Conservation (phyloP, 2,797 vertebrate genomes). For the Liparis tanakae region DNA sequence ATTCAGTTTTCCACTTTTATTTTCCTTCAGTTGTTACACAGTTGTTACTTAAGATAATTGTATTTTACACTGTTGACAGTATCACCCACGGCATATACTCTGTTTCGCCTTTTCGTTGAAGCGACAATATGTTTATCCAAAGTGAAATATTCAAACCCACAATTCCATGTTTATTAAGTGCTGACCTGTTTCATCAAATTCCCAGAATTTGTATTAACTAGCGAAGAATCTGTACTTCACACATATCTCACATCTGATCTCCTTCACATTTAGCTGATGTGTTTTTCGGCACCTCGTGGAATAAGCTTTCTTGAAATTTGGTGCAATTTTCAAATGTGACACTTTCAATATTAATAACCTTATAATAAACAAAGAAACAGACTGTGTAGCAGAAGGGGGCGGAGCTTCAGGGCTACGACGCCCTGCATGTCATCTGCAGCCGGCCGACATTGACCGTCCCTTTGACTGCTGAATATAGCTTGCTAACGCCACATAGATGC, state of each 20-base stretch:
- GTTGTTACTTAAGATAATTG: neutral
- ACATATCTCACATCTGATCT: neutral
- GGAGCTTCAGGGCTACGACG: too few species aligned
- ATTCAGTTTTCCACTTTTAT: neutral
- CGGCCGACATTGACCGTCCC: too few species aligned
- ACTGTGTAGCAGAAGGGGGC: too few species aligned
- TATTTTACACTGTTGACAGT: neutral
- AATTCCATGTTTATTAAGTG: neutral
- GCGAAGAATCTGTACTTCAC: neutral
- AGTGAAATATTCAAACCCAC: neutral
- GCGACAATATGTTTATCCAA: neutral
- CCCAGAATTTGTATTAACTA: neutral
- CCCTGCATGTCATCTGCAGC: too few species aligned
- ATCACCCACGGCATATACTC: neutral
- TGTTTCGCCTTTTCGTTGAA: neutral
- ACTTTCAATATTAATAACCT: too few species aligned
- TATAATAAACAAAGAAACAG: too few species aligned
- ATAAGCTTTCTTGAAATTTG: too few species aligned
- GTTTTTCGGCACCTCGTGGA: too few species aligned
- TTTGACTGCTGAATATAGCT: too few species aligned
- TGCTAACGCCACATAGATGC: too few species aligned
- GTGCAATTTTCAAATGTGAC: too few species aligned
- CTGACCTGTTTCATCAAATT: neutral
- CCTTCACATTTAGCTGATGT: too few species aligned
- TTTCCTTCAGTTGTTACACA: neutral